These are phyloP conservation scores for Meriones psammophilus DNA, from an alignment of 2,797 vertebrate genomes.

Conservation along the genomic window DNA sequence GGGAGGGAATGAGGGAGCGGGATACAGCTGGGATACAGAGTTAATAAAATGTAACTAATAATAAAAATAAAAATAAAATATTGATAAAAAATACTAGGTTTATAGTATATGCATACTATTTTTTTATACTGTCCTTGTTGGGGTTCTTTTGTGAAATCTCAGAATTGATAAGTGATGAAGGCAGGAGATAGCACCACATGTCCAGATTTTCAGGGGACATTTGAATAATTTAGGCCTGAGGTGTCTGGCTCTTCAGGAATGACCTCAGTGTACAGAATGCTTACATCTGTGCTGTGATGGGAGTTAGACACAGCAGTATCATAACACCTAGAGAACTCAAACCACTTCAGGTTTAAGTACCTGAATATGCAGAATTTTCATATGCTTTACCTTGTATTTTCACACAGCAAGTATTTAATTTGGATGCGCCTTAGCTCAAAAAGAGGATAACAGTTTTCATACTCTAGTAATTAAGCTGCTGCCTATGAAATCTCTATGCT, in stretches of 20 bases:
- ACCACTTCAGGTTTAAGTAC: constrained; percentile 11
- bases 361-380: not conserved
- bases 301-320: not conserved
- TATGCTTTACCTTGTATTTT: not conserved
- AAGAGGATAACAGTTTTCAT: constrained; percentile 31
- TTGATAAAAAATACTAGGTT: not conserved
- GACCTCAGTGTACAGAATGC: not conserved
- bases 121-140: not conserved
- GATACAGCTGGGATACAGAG: no score
- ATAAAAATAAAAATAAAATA: no score
- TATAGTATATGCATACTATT: not conserved
- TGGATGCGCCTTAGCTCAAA: constrained; percentile 42
- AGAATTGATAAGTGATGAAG: constrained; percentile 46
- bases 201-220: not conserved
- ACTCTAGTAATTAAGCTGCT: constrained; percentile 38
- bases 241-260: not conserved
- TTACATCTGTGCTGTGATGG: not conserved
- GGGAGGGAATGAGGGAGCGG: no score
- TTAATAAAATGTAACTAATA: no score
- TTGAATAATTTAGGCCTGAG: constrained; percentile 1
- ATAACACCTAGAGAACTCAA: not conserved
- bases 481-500: constrained; percentile 14
- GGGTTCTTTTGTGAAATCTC: not conserved
- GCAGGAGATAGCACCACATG: not conserved
- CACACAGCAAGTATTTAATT: constrained; percentile 50